Percentiles rank a stretch among this genome's conserved stretches.
phyloP scores from a whole-genome alignment of 37 sponge, comb jelly and placozoan genomes.

The Halichondria panicea region DNA sequence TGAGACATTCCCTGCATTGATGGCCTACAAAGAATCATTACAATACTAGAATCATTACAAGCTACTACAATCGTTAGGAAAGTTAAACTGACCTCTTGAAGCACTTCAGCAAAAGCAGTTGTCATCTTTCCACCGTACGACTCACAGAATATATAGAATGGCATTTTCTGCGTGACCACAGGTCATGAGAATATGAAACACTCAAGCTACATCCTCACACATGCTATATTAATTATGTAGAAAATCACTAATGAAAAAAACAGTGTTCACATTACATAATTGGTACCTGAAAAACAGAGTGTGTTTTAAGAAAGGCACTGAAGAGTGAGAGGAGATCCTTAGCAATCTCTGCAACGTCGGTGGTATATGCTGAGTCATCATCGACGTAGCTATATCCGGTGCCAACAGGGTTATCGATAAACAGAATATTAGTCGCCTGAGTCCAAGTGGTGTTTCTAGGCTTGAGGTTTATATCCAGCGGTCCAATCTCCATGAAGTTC shows the following conservation, averaged over 20 bases:
- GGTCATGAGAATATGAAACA: too few relatives aligned
- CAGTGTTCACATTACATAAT: background rate
- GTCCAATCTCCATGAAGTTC: constrained; percentile 87
- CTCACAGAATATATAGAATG: constrained; percentile 90
- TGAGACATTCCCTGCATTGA: constrained; percentile 6
- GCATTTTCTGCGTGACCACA: constrained; percentile 42
- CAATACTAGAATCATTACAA: too few relatives aligned
- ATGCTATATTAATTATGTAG: too few relatives aligned
- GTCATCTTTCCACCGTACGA: constrained; percentile 91
- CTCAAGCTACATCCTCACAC: too few relatives aligned
- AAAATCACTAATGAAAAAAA: background rate
- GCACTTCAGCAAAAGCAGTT: constrained; percentile 66
- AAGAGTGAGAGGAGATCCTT: constrained; percentile 60
- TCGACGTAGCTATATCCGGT: constrained; percentile 88
- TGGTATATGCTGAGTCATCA: constrained; percentile 48
- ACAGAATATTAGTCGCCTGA: constrained; percentile 74
- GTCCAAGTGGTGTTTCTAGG: constrained; percentile 76
- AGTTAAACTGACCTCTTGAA: constrained; percentile 31
- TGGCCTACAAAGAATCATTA: constrained; percentile 43
- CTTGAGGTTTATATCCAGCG: constrained; percentile 60
- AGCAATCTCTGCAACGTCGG: constrained; percentile 62
- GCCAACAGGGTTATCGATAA: constrained; percentile 93
- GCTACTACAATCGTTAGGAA: background rate
- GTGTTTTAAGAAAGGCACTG: constrained; percentile 34
- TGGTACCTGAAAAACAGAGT: constrained; percentile 46